Base-by-base conservation (phyloP, 2,113 vertebrate species). In the Dipodomys merriami region DNA sequence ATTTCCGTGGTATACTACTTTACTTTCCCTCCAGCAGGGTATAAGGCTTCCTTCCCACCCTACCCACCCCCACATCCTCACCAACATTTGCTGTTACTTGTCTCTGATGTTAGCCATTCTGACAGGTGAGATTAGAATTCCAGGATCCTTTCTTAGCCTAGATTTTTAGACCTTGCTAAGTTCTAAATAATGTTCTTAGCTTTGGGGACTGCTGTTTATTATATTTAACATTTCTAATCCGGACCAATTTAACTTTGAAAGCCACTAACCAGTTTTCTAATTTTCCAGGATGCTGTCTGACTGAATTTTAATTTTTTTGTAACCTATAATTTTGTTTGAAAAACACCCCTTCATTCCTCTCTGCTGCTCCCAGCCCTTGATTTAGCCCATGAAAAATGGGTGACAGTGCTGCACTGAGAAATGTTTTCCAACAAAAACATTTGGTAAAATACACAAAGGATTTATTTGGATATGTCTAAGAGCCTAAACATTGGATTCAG, bases 361-460 rank as follows among this genome's bases (percentile, higher is more conserved):
- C 33, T 88, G 39, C 76, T 85, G 46, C 71, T 86, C 87, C 20
- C 18, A 93, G 12, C 22, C 86, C 93, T 97, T 95, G 80, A 92
- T 95, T 93, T 95, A 96, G 95, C 94, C 92, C 92, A 78, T 67
- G 18, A 77, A 95, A 97, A 94, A 90, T 93, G 90, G 93, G 86
- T 88, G 79, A 95, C 27, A 93, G 90, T 93, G 95, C 76, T 97
- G 82, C 64, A 90, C 91, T 78, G 67, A 82, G 83, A 93, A 96
- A 94, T 80, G 86, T 46, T 89, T 96, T 96, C 95, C 94, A 97
- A 96, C 90, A 79, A 94, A 97, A 95, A 95, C 95, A 96, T 96
- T 96, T 96, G 95, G 93, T 91, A 91, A 87, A 95, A 95, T 39
- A 97, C 81, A 94, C 67, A 95, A 93, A 86, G 0, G 15, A 83